These are phyloP conservation scores for Galeruca laticollis DNA, from an alignment of 2,888 invertebrate genomes.

Conservation along the genomic window DNA sequence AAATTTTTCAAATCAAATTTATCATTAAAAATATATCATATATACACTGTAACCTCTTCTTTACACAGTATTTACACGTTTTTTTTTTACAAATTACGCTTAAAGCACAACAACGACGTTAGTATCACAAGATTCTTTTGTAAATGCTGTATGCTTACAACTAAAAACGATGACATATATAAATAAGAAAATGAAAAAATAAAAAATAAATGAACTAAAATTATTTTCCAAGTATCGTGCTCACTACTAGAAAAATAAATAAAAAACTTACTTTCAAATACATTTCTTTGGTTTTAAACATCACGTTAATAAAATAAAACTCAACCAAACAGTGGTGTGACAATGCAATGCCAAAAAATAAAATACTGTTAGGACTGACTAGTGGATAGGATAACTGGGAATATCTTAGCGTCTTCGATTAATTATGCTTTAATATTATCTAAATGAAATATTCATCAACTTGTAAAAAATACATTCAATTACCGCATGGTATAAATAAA, in stretches of 20 bases:
- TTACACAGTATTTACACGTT: constrained; percentile 29
- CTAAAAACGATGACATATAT: constrained; percentile 13
- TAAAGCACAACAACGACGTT: constrained; percentile 24
- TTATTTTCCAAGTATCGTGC: constrained; percentile 32
- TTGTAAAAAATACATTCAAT: not conserved
- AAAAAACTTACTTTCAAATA: constrained; percentile 33
- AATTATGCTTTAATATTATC: not conserved
- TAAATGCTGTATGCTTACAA: constrained; percentile 1
- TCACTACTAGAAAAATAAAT: constrained; percentile 38
- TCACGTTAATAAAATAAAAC: constrained; percentile 61
- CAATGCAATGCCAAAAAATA: constrained; percentile 59
- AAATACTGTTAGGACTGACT: constrained; percentile 31
- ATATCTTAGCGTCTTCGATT: not conserved
- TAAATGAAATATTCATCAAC: not conserved
- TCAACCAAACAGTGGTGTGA: constrained; percentile 67
- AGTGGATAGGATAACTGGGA: constrained; percentile 45
- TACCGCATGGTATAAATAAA: no score
- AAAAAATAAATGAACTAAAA: constrained; percentile 6
- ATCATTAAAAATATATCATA: constrained; percentile 37
- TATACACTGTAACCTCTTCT: constrained; percentile 34
- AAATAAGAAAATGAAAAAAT: not conserved
- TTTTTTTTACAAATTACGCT: constrained; percentile 29
- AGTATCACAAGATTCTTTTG: constrained; percentile 26
- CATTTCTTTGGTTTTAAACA: constrained; percentile 15
- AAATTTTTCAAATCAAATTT: constrained; percentile 26